Evolutionary conservation across 2,888 invertebrate genomes (phyloP), one percentile per base, ranked within the genome.

Genomic region (Leistus spinibarbis): DNA sequence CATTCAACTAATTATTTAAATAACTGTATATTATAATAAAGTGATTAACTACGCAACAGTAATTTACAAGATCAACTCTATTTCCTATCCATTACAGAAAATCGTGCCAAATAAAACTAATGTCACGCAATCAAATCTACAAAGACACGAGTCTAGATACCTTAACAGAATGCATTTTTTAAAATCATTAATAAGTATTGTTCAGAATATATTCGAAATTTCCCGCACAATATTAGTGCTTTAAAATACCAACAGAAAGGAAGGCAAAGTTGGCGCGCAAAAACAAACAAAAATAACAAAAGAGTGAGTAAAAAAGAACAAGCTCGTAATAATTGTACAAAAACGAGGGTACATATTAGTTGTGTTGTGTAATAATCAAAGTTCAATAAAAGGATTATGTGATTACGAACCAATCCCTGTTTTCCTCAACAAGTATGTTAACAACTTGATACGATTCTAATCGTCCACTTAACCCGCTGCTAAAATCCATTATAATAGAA

Each of bases 381-480:
- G n/a, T n/a, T n/a, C n/a, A n/a, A n/a, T n/a, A n/a, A n/a, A n/a
- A n/a, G n/a, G n/a, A n/a, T n/a, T n/a, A n/a, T n/a, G n/a, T n/a
- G n/a, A n/a, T n/a, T n/a, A n/a, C n/a, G n/a, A n/a, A n/a, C n/a
- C n/a, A n/a, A n/a, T n/a, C n/a, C n/a, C n/a, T n/a, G n/a, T n/a
- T n/a, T 17, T 54, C 54, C 2, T 3, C 16, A 2, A 54, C 16
- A 54, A 54, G 54, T 60, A 22, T 60, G 60, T 60, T 60, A n/a
- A 60, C 60, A 60, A 22, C 60, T 20, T 60, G 60, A 60, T 60
- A 60, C 60, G 60, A 60, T 60, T 60, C 20, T 2, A 40, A 40
- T 40, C 40, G 40, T 40, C 7, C 40, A 40, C 40, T 7, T 40
- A 40, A 40, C 40, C 40, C 40, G 40, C 40, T 40, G 40, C 40